phyloP scores from a whole-genome alignment of 2,888 invertebrate species.

The Tridacna gigas region DNA sequence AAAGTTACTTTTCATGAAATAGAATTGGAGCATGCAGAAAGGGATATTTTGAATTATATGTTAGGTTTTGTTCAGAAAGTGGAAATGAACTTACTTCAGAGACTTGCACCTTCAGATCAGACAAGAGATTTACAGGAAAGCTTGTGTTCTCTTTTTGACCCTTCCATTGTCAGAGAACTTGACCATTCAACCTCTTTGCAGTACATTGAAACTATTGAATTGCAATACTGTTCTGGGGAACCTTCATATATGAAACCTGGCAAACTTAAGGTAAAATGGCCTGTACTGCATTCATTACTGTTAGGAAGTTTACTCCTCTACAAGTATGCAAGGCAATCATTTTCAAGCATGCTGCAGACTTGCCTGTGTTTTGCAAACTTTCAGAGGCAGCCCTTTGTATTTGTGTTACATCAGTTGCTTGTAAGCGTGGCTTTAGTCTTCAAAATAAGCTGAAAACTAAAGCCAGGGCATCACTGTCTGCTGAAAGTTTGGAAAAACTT shows the following conservation, averaged over 20 bases:
- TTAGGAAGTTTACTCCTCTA: neutral
- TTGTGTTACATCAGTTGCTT: conserved; percentile 3
- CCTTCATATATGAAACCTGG: conserved; percentile 2
- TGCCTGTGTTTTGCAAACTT: neutral
- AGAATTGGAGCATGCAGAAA: neutral
- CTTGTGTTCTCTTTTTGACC: neutral
- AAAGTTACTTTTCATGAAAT: neutral
- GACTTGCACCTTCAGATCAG: neutral
- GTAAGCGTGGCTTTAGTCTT: conserved; percentile 5
- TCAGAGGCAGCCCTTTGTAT: conserved; percentile 9
- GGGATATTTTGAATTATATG: neutral
- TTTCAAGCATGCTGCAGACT: neutral
- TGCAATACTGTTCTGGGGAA: conserved; percentile 1
- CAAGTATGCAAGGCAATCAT: neutral
- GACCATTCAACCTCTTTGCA: neutral
- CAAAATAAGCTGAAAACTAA: conserved; percentile 9
- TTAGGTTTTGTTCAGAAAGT: neutral
- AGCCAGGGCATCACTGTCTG: neutral
- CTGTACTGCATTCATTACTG: neutral
- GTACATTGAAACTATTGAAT: conserved; percentile 1
- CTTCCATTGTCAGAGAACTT: conserved; percentile 2
- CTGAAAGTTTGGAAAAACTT: neutral
- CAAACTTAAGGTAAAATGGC: neutral
- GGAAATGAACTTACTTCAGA: neutral
- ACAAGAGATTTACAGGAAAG: neutral